phyloP scores from a whole-genome alignment of 2,888 invertebrate species.

The Torymus auratus region DNA sequence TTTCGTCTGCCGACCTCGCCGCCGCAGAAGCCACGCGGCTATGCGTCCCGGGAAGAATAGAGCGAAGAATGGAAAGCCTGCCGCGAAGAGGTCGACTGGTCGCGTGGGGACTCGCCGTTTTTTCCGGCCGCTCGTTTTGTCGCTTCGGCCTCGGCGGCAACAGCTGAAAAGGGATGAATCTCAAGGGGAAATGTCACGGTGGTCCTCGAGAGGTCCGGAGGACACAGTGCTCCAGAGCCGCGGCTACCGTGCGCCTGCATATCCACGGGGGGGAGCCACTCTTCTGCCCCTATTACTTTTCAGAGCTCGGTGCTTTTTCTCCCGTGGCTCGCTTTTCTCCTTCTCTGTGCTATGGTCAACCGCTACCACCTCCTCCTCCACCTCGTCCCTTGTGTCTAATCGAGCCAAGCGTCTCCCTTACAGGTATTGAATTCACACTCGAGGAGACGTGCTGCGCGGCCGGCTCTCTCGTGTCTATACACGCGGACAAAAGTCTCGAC shows the following conservation, averaged over 20 bases:
- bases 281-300: conserved; percentile 44
- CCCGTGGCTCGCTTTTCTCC: not conserved
- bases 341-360: too few species aligned
- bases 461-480: not conserved
- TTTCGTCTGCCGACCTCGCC: not conserved
- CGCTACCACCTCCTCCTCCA: not conserved
- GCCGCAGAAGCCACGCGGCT: too few species aligned
- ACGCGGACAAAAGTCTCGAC: not conserved
- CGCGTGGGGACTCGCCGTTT: not conserved
- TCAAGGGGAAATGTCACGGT: conserved; percentile 70
- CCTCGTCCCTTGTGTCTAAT: not conserved
- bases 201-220: conserved; percentile 63
- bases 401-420: too few species aligned
- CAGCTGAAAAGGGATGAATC: conserved; percentile 68
- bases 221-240: not conserved
- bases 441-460: too few species aligned
- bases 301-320: conserved; percentile 10
- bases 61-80: not conserved
- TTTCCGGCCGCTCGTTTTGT: conserved; percentile 3
- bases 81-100: not conserved
- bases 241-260: conserved; percentile 26
- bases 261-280: conserved; percentile 29
- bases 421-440: too few species aligned
- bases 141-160: not conserved
- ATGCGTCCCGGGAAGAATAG: not conserved